phyloP scores from a whole-genome alignment of 1,140 invertebrate species.

The Hermetia illucens region DNA sequence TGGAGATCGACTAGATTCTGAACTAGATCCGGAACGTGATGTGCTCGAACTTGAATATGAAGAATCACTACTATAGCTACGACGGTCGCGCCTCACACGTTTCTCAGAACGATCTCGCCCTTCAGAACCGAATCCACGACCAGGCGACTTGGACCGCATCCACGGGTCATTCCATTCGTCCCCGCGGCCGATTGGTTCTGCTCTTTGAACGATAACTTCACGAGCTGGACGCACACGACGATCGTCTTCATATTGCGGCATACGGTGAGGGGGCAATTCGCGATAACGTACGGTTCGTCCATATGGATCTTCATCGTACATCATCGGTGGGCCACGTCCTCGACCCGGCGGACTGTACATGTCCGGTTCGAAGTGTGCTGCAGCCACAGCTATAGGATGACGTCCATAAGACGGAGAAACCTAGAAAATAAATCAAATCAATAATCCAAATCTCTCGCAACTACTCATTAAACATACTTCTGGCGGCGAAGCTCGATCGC shows the following conservation, averaged over 20 bases:
- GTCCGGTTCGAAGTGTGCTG: slow-evolving; percentile 4
- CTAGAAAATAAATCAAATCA: slow-evolving; percentile 2
- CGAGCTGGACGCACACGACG: slow-evolving; percentile 48
- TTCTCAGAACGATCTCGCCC: slow-evolving; percentile 23
- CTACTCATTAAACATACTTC: slow-evolving; percentile 6
- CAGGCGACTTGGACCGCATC: slow-evolving; percentile 64
- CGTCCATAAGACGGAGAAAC: slow-evolving; percentile 5
- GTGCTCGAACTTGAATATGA: slow-evolving; percentile 53
- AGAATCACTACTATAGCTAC: slow-evolving; percentile 38
- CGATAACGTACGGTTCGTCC: slow-evolving; percentile 23
- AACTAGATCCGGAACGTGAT: slow-evolving; percentile 32
- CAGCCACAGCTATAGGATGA: no score
- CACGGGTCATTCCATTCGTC: slow-evolving; percentile 91
- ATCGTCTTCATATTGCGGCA: slow-evolving; percentile 31
- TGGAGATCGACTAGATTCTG: slow-evolving; percentile 26
- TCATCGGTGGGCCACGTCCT: slow-evolving; percentile 11
- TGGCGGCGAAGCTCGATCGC: slow-evolving; percentile 27
- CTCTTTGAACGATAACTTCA: slow-evolving; percentile 63
- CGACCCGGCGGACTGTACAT: slow-evolving; percentile 17
- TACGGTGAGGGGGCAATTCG: slow-evolving; percentile 25
- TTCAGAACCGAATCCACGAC: slow-evolving; percentile 32
- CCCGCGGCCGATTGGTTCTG: slow-evolving; percentile 43
- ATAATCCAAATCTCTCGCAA: background rate
- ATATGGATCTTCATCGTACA: slow-evolving; percentile 26
- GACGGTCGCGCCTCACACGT: slow-evolving; percentile 26